Evolutionary conservation across 1,140 invertebrate genomes (phyloP).

Genomic region (Chymomyza costata): DNA sequence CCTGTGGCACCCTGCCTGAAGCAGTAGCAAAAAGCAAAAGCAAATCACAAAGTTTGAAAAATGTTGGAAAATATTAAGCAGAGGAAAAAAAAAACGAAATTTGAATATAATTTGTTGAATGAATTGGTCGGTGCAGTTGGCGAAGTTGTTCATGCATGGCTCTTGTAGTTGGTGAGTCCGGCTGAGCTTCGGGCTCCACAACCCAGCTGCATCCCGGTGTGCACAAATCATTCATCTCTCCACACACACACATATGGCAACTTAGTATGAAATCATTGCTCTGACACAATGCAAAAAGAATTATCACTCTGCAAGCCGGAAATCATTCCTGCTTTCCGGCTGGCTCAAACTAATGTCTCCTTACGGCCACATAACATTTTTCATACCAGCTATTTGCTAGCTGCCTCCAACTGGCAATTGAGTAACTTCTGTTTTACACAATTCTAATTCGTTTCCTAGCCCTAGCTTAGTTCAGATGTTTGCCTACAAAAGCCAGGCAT

Average conservation of each 20-base stretch:
- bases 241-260: constrained; percentile 3
- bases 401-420: constrained; percentile 33
- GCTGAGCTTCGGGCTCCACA: background rate
- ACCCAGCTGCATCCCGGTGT: constrained; percentile 25
- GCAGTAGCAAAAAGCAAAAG: background rate
- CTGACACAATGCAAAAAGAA: constrained; percentile 42
- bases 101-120: constrained; percentile 55
- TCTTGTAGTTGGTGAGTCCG: background rate
- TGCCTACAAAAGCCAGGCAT: constrained; percentile 8
- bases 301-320: constrained; percentile 54
- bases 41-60: constrained; percentile 30
- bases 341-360: constrained; percentile 14
- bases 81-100: constrained; percentile 15
- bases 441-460: constrained; percentile 63
- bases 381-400: constrained; percentile 19
- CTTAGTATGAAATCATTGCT: constrained; percentile 26
- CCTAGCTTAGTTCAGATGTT: background rate
- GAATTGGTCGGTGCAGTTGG: constrained; percentile 31
- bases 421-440: constrained; percentile 70
- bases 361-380: constrained; percentile 47
- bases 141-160: constrained; percentile 11
- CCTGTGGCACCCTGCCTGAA: background rate
- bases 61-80: constrained; percentile 49
- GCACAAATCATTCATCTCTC: constrained; percentile 53
- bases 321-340: constrained; percentile 60